phyloP scores from a whole-genome alignment of 2,888 invertebrate genomes.

The Eupelmus urozonus region DNA sequence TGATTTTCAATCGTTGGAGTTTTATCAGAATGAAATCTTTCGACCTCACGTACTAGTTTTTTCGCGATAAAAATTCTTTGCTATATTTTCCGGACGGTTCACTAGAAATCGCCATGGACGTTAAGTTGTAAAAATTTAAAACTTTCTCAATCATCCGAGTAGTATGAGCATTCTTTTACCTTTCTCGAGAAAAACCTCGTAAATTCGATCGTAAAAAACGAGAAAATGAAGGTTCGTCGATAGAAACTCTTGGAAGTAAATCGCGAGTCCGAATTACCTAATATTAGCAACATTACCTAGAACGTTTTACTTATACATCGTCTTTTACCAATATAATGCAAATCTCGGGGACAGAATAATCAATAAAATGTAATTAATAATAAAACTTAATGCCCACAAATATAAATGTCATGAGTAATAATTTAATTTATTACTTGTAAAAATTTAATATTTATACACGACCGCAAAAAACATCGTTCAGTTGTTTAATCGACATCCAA shows the following conservation, averaged over 20 bases:
- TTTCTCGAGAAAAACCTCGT: neutral
- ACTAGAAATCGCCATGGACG: neutral
- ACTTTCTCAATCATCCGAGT: neutral
- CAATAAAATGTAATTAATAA: too few relatives aligned
- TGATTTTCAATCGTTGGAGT: conserved; percentile 14
- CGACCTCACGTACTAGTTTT: neutral
- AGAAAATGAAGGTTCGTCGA: neutral
- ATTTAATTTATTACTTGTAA: too few relatives aligned
- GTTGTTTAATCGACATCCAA: too few relatives aligned
- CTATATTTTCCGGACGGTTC: conserved; percentile 11
- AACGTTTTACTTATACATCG: neutral
- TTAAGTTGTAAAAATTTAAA: conserved; percentile 16
- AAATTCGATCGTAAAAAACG: conserved; percentile 6
- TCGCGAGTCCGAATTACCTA: neutral
- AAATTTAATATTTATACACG: too few relatives aligned
- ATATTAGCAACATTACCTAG: neutral
- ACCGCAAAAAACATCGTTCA: too few relatives aligned
- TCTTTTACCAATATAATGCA: too few relatives aligned
- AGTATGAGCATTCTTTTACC: neutral
- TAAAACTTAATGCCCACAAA: too few relatives aligned
- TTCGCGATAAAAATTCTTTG: neutral
- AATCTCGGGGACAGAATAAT: too few relatives aligned
- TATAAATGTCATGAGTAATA: too few relatives aligned
- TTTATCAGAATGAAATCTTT: conserved; percentile 4
- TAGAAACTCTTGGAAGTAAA: neutral